phyloP scores from a whole-genome alignment of 2,797 vertebrate genomes.

The Gymnoscopelus microlampas region DNA sequence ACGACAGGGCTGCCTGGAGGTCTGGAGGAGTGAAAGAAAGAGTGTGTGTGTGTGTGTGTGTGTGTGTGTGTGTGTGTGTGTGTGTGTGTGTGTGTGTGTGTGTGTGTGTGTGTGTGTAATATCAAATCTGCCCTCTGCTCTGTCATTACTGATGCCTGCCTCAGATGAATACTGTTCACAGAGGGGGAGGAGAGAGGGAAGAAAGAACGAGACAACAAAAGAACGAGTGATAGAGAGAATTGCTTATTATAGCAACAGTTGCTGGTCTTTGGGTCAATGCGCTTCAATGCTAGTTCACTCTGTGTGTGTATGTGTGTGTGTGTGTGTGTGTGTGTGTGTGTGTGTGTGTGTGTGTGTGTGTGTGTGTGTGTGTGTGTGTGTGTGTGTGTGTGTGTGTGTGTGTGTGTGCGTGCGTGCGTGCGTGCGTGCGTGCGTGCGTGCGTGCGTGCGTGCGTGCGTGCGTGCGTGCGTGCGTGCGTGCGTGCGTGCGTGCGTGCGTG shows the following conservation, averaged over 20 bases:
- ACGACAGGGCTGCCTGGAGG: too few relatives aligned
- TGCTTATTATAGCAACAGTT: too few relatives aligned
- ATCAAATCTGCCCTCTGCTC: slow-evolving; percentile 29
- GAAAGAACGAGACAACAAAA: too few relatives aligned
- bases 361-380: background rate
- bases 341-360: slow-evolving; percentile 1
- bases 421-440: background rate
- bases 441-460: background rate
- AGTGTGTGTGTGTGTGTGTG: too few relatives aligned
- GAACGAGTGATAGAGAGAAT: too few relatives aligned
- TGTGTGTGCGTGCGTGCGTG: background rate
- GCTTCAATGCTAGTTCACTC: too few relatives aligned
- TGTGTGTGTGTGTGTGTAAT: background rate
- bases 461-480: slow-evolving; percentile 3
- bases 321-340: background rate
- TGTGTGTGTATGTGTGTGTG: slow-evolving; percentile 1
- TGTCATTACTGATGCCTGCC: slow-evolving; percentile 47
- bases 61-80: too few relatives aligned
- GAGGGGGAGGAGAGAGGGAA: background rate
- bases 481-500: background rate
- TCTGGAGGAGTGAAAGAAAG: too few relatives aligned
- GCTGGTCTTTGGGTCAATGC: too few relatives aligned
- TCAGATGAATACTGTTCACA: slow-evolving; percentile 51
- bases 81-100: too few relatives aligned
- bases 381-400: background rate